A percentile compares a stretch with the other conserved stretches of the same genome.
Evolutionary conservation across 2,797 vertebrate genomes (phyloP).

Genomic region (Hemitrygon akajei): DNA sequence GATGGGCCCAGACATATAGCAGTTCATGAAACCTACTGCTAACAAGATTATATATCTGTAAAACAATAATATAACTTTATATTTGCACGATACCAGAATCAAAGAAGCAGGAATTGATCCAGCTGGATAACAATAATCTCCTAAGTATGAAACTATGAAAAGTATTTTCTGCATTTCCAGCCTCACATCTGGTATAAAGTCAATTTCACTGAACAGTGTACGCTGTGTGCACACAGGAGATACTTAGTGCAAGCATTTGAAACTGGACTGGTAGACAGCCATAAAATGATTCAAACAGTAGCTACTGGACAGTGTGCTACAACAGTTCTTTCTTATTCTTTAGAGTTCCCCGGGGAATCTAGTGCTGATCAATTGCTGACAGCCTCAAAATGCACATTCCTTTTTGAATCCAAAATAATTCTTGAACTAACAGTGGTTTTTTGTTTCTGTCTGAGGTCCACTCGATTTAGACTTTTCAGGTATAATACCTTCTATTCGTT

Average conservation of each 20-base stretch:
- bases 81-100: not conserved
- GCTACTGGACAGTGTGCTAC: slow-evolving; percentile 22
- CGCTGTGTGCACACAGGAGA: slow-evolving; percentile 33
- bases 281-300: slow-evolving; percentile 33
- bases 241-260: not conserved
- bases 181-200: slow-evolving; percentile 23
- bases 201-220: slow-evolving; percentile 14
- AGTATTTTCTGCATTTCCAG: not conserved
- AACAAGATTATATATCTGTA: not conserved
- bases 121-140: not conserved
- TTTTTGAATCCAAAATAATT: slow-evolving; percentile 12
- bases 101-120: slow-evolving; percentile 11
- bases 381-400: not conserved
- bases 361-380: slow-evolving; percentile 13
- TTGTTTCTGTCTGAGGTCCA: not conserved
- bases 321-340: slow-evolving; percentile 20
- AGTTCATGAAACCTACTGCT: not conserved
- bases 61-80: not conserved
- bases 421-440: not conserved
- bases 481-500: not conserved
- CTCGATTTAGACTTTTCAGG: not conserved
- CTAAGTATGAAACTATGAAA: slow-evolving; percentile 11
- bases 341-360: not conserved
- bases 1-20: not conserved
- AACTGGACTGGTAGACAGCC: slow-evolving; percentile 26